Conservation (phyloP, 1,140 invertebrate species). For the Drosophila micromelanica region DNA sequence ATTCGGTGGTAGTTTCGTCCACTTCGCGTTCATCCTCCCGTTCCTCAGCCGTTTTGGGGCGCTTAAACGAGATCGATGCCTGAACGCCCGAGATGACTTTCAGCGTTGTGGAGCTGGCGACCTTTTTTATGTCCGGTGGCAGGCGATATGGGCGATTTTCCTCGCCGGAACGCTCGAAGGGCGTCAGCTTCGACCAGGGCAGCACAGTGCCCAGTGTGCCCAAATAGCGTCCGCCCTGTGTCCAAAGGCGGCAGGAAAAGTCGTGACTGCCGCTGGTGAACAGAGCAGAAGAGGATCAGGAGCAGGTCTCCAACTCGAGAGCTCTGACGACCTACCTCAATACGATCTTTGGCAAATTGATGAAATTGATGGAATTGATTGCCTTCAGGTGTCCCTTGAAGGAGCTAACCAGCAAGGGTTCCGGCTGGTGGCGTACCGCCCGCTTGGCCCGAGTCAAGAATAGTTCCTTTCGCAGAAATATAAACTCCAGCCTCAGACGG, state of each 20-base stretch:
- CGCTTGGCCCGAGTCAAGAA: slow-evolving; percentile 87
- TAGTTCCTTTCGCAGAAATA: slow-evolving; percentile 88
- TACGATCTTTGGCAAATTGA: slow-evolving; percentile 86
- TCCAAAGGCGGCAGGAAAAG: slow-evolving; percentile 89
- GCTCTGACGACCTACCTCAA: slow-evolving; percentile 85
- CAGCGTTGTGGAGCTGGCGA: slow-evolving; percentile 88
- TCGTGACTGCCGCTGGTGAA: slow-evolving; percentile 88
- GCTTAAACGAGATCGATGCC: slow-evolving; percentile 21
- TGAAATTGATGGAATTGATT: slow-evolving; percentile 87
- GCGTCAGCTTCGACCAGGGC: slow-evolving; percentile 86
- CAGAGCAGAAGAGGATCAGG: not conserved
- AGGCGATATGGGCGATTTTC: slow-evolving; percentile 85
- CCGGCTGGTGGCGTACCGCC: slow-evolving; percentile 86
- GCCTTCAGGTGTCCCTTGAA: slow-evolving; percentile 87
- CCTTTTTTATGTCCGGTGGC: slow-evolving; percentile 88
- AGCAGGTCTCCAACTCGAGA: no score
- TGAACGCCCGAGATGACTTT: slow-evolving; percentile 85
- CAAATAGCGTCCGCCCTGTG: slow-evolving; percentile 88
- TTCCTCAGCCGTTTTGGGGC: slow-evolving; percentile 43
- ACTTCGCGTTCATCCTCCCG: slow-evolving; percentile 23
- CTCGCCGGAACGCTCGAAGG: slow-evolving; percentile 80
- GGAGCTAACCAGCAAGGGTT: slow-evolving; percentile 88
- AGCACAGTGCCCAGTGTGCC: slow-evolving; percentile 88
- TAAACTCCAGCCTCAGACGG: slow-evolving; percentile 87
- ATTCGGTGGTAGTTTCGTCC: slow-evolving; percentile 38